These are phyloP conservation scores for Oreortyx pictus DNA, from an alignment of 2,797 vertebrate genomes.

Conservation along the genomic window DNA sequence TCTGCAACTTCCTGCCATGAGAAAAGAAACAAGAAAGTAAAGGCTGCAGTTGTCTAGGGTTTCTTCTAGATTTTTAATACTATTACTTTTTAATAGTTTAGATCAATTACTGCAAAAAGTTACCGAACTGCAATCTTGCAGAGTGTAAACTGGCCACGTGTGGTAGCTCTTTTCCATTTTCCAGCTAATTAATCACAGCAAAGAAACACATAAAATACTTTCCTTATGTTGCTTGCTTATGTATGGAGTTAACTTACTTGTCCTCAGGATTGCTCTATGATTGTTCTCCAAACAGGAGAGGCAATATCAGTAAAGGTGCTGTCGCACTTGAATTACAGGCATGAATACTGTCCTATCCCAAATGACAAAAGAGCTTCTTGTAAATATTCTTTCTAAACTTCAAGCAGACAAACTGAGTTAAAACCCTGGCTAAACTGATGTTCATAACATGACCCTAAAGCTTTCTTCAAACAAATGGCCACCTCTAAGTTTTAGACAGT, in stretches of 20 bases:
- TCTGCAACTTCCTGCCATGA: slow-evolving; percentile 92
- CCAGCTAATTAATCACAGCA: slow-evolving; percentile 44
- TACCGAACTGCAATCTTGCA: slow-evolving; percentile 11
- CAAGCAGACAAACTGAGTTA: neutral
- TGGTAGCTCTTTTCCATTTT: slow-evolving; percentile 22
- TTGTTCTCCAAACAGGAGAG: neutral
- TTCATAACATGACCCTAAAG: neutral
- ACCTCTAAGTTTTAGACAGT: neutral
- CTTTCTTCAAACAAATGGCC: neutral
- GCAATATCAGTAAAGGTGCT: neutral
- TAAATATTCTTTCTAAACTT: neutral
- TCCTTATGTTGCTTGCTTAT: slow-evolving; percentile 16
- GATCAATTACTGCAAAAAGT: slow-evolving; percentile 40
- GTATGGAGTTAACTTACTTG: neutral
- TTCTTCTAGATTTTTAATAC: slow-evolving; percentile 13
- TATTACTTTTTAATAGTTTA: neutral
- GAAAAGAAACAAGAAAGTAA: slow-evolving; percentile 44
- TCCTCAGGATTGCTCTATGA: neutral
- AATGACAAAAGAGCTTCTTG: neutral
- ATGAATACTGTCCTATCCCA: neutral
- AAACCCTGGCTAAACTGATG: neutral
- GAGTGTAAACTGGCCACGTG: slow-evolving; percentile 22
- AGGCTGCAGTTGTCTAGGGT: neutral
- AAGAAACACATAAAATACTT: slow-evolving; percentile 35
- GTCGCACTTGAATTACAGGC: neutral